These are phyloP conservation scores for Metalampra italica DNA, from an alignment of 2,888 invertebrate genomes.

Conservation along the genomic window DNA sequence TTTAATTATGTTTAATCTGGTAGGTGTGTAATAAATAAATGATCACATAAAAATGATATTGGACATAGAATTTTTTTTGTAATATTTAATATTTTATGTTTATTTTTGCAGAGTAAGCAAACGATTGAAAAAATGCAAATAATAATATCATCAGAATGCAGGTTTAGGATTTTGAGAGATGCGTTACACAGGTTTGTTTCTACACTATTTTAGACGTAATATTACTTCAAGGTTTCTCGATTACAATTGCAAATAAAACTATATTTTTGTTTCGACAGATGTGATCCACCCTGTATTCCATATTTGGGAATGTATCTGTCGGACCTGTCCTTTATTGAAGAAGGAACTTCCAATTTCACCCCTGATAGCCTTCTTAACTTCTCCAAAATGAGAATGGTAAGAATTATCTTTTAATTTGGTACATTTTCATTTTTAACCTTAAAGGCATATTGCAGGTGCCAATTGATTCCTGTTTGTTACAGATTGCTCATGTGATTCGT, in stretches of 20 bases:
- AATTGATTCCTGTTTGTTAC: conserved; percentile 39
- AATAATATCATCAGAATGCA: conserved; percentile 92
- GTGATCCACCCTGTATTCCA: conserved; percentile 93
- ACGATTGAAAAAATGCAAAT: conserved; percentile 92
- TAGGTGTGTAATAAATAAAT: too few species aligned
- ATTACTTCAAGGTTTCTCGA: neutral
- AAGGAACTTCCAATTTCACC: conserved; percentile 94
- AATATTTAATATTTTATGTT: too few species aligned
- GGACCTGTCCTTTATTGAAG: conserved; percentile 94
- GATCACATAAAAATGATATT: too few species aligned
- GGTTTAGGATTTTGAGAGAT: conserved; percentile 91
- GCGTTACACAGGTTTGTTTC: conserved; percentile 82
- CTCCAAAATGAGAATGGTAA: conserved; percentile 96
- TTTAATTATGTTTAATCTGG: too few species aligned
- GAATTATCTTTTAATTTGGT: conserved; percentile 16
- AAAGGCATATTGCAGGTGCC: neutral
- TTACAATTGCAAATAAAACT: neutral
- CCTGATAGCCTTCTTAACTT: conserved; percentile 93
- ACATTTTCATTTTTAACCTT: neutral
- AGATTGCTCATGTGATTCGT: conserved; percentile 95
- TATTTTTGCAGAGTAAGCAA: conserved; percentile 85
- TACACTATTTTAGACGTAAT: neutral
- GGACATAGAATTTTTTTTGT: too few species aligned
- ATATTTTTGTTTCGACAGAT: conserved; percentile 62
- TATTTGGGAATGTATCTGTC: conserved; percentile 94